Evolutionary conservation across 1,140 invertebrate genomes (phyloP), one percentile per base, ranked within the genome.

Genomic region (Dufourea novaeangliae): DNA sequence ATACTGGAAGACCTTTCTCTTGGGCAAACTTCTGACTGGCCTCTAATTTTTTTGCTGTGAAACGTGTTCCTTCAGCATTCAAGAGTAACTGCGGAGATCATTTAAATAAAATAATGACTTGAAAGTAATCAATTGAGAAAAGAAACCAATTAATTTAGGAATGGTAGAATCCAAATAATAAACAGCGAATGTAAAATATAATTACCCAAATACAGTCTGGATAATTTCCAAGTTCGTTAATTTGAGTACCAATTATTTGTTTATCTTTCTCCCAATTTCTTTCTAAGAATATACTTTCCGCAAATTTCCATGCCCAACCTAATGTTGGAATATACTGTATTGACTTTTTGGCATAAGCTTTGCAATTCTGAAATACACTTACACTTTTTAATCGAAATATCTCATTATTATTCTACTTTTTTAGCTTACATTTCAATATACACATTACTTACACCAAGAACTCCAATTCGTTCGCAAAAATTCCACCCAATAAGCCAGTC

Each of bases 31-130:
- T 96, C 85, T 97, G 93, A 80, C 97, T 98, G 0, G 95, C 96
- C 91, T 96, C 95, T 87, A 98, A 96, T 90, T 99, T 99, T 82
- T 95, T 94, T 67, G 94, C 91, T 0, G 98, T 99, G 83, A 98
- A 98, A 39, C 98, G 94, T 1, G 98, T 99, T 8, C 98, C 98
- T 93, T 99, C 98, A 10, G 97, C 96, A 88, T 97, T 99, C n/a
- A 99, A 90, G 44, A 98, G 90, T 77, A 99, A 91, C 97, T 98
- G 82, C 37, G 17, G 1, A 46, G 2, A 10, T 39, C 1, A 52
- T 66, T 78, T 3, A 54, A 67, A 44, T 54, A 54, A 84, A 79
- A 72, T 41, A 52, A 67, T 78, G n/a, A 46, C 63, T 84, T 57
- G 32, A 69, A 70, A 75, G 46, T 52, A 63, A 66, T 32, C 41